phyloP scores from a whole-genome alignment of 2,113 vertebrate genomes.

The Anser cygnoides region DNA sequence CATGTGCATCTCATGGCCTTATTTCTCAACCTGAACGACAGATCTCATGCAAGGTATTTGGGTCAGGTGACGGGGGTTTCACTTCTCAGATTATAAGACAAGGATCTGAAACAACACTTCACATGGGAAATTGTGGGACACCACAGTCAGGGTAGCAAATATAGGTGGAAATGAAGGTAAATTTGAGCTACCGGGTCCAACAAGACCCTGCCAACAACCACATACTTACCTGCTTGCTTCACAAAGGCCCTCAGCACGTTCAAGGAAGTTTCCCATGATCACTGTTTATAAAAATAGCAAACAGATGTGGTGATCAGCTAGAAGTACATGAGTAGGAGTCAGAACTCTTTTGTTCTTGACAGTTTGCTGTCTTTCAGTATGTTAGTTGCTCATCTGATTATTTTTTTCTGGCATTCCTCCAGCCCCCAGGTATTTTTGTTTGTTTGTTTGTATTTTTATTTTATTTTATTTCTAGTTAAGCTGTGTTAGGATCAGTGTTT shows the following conservation, averaged over 20 bases:
- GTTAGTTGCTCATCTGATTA: background rate
- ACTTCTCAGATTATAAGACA: background rate
- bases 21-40: background rate
- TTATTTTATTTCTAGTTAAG: background rate
- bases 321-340: background rate
- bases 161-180: background rate
- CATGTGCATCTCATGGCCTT: background rate
- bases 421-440: background rate
- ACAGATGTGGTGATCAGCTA: background rate
- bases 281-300: background rate
- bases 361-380: background rate
- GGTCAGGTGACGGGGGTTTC: conserved; percentile 14
- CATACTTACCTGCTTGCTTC: background rate
- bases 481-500: background rate
- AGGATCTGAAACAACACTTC: conserved; percentile 13
- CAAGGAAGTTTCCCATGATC: background rate
- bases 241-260: background rate
- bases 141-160: background rate
- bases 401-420: background rate
- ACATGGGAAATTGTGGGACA: background rate
- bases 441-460: background rate
- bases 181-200: background rate
- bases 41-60: background rate
- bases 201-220: background rate
- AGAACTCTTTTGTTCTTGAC: background rate